A percentile compares a stretch with the other conserved stretches of the same genome.
Conservation (phyloP, 2,888 invertebrate genomes). For the Tigriopus californicus region DNA sequence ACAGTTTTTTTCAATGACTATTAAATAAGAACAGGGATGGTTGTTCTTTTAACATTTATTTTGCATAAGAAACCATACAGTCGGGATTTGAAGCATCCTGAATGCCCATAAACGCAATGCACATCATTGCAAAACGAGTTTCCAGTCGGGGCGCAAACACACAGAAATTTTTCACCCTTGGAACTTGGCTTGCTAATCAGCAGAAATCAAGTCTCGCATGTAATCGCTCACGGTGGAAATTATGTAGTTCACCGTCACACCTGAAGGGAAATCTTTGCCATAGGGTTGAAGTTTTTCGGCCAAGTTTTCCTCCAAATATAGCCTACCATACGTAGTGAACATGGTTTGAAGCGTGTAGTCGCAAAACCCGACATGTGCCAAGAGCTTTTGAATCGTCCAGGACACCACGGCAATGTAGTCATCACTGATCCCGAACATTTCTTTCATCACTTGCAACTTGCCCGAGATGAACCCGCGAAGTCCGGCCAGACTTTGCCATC, state of each 20-base stretch:
- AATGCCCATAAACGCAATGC: no score
- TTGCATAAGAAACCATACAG: no score
- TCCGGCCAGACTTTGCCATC: neutral
- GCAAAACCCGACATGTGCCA: neutral
- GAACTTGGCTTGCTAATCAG: no score
- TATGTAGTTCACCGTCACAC: neutral
- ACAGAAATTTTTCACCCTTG: no score
- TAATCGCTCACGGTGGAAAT: neutral
- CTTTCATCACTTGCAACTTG: neutral
- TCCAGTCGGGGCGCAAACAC: no score
- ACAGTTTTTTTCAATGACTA: constrained; percentile 6
- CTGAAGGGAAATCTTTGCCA: neutral
- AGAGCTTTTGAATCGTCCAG: neutral
- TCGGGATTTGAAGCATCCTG: no score
- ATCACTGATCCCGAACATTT: neutral
- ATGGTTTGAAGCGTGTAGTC: neutral
- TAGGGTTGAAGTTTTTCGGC: neutral
- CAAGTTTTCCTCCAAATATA: neutral
- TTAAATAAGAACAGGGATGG: neutral
- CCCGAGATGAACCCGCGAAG: neutral
- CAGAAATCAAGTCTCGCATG: neutral
- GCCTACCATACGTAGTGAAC: neutral
- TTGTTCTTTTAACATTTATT: no score
- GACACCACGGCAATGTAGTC: neutral
- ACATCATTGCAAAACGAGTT: no score